phyloP scores from a whole-genome alignment of 2,888 invertebrate species.

The Drosophila parthenogenetica region DNA sequence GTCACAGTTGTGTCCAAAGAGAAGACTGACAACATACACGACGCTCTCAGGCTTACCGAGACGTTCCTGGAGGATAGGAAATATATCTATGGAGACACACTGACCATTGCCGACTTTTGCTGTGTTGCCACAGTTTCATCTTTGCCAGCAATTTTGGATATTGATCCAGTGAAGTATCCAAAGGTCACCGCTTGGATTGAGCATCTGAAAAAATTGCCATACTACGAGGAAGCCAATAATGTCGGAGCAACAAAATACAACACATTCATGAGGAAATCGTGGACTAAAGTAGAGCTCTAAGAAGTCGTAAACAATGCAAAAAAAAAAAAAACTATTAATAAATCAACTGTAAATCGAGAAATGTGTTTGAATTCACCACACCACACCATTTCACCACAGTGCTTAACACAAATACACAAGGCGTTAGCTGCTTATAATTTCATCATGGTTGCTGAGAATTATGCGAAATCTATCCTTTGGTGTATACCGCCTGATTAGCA shows the following conservation, averaged over 20 bases:
- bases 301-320: neutral
- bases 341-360: neutral
- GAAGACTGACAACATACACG: constrained; percentile 48
- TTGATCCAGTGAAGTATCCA: constrained; percentile 60
- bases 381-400: too few relatives aligned
- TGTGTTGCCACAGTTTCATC: constrained; percentile 54
- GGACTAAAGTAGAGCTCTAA: constrained; percentile 44
- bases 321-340: constrained; percentile 7
- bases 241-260: constrained; percentile 38
- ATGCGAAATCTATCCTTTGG: too few relatives aligned
- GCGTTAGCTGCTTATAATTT: too few relatives aligned
- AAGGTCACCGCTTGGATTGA: constrained; percentile 68
- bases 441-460: too few relatives aligned
- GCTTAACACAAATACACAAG: neutral
- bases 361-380: neutral
- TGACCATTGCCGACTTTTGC: constrained; percentile 77
- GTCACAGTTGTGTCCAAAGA: constrained; percentile 50
- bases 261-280: constrained; percentile 40
- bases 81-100: constrained; percentile 62
- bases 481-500: too few relatives aligned
- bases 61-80: constrained; percentile 45
- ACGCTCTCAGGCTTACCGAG: constrained; percentile 54
- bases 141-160: constrained; percentile 43
- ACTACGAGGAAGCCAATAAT: constrained; percentile 62
- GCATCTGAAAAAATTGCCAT: constrained; percentile 64